These are phyloP conservation scores for Cetonia aurata DNA, from an alignment of 2,888 invertebrate genomes.

Conservation along the genomic window DNA sequence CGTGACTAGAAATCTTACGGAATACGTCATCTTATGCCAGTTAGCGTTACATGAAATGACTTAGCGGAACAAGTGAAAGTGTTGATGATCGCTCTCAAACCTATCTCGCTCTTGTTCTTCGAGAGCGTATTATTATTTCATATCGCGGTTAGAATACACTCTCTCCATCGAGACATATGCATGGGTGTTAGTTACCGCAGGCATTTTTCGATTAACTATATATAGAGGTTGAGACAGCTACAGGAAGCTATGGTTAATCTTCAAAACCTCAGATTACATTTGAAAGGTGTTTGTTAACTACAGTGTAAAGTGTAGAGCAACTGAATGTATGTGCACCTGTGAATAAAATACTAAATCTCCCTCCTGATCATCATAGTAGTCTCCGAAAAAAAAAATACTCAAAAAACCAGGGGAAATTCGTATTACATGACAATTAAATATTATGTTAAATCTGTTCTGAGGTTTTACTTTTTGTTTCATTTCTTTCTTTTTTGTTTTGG, in stretches of 20 bases:
- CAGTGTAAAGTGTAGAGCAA: too few relatives aligned
- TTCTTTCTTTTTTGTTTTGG: too few relatives aligned
- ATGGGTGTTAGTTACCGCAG: neutral
- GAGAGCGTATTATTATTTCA: neutral
- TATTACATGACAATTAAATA: too few relatives aligned
- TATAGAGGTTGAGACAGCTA: neutral
- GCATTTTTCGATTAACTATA: neutral
- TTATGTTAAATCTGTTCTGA: too few relatives aligned
- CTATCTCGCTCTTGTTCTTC: neutral
- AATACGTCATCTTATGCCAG: slow-evolving; percentile 38
- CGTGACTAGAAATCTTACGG: slow-evolving; percentile 46
- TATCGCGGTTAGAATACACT: slow-evolving; percentile 2
- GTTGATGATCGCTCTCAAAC: slow-evolving; percentile 36
- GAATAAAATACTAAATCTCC: too few relatives aligned
- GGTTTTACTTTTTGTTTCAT: too few relatives aligned
- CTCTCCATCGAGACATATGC: neutral
- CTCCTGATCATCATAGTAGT: too few relatives aligned
- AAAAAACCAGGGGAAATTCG: too few relatives aligned
- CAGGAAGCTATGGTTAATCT: slow-evolving; percentile 15
- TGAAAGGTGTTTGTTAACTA: too few relatives aligned
- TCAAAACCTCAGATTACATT: too few relatives aligned
- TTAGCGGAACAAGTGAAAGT: slow-evolving; percentile 47
- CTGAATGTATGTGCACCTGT: too few relatives aligned
- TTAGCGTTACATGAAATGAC: slow-evolving; percentile 24
- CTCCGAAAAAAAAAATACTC: too few relatives aligned